Evolutionary conservation across 2,797 vertebrate species (phyloP), one percentile per base, ranked within the genome.

Genomic region (Dermochelys coriacea): DNA sequence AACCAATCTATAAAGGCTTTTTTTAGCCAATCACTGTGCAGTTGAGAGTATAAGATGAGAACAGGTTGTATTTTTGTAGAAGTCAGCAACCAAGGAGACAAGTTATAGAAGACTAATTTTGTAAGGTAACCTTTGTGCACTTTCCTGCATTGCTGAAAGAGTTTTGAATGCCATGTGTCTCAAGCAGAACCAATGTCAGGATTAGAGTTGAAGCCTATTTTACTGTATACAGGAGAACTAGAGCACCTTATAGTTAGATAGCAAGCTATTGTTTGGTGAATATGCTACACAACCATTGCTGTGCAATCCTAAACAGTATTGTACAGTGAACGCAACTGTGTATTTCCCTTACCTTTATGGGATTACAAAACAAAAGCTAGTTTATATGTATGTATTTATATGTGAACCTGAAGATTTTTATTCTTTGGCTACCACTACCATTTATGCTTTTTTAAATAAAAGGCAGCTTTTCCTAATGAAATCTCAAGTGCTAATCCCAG

Each of bases 271-370:
- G 29, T 61, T 54, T 47, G 23, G 11, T 8, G 86, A 93, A 91
- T 5, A 52, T 0, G n/a, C 34, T 12, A 14, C 10, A 61, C 89
- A 84, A 78, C 27, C 8, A 45, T 47, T 89, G 82, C 45, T 45
- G 21, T 12, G 0, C 25, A 21, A 45, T 0, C 0, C 0, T 50
- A 59, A 78, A 80, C 88, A 55, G 25, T 0, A 12, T 41, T 82
- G 41, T 80, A 7, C 9, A 68, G 64, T 18, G 23, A 64, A 84
- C 89, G 1, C 6, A 80, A 45, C 1, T 0, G 0, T 10, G 51
- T 21, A 14, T n/a, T 47, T 88, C 34, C n/a, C n/a, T 41, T 45
- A 57, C 29, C 81, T 75, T 71, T 50, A 51, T 50, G 27, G 15
- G 5, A 10, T 3, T 80, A 82, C 57, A 9, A 23, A 16, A 83